Base-by-base conservation (phyloP, 1,140 invertebrate species). In the Copidosoma floridanum region DNA sequence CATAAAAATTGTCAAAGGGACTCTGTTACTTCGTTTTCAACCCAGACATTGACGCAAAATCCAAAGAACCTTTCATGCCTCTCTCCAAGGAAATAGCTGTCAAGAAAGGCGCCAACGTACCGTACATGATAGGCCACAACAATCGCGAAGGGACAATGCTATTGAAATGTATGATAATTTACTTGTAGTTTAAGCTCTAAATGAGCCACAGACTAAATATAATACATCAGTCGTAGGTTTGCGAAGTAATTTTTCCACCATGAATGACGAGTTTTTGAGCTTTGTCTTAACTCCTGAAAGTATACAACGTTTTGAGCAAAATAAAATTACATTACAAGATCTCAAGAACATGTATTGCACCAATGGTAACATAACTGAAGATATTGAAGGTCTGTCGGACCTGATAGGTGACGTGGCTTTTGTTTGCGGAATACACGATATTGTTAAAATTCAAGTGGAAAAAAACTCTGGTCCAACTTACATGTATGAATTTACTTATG, bases 71-170 rank as follows among this genome's bases (percentile, higher is more conserved):
- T 38, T 57, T 57, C 20, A 8, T 62, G n/a, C 24, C 52, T 12
- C 10, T 29, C 2, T 20, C 37, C 8, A 3, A 38, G 16, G 16
- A 44, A 10, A n/a, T 41, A 16, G 37, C 47, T n/a, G 37, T 16
- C 10, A 20, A 51, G 26, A 18, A 32, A 32, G 46, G 32, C 23
- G 53, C 40, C 12, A 18, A 57, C 14, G 53, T 62, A 16, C 60
- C 60, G 3, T 55, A 54, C 14, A 18, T 62, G 2, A 11, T 62
- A 26, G 60, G 60, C 8, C 40, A 57, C 20, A 62, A 14, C 16
- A 18, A 57, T 23, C 52, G 27, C 21, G 60, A 62, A 37, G 60
- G 53, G 35, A 46, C 43, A 2, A n/a, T n/a, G n/a, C n/a, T n/a
- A n/a, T n/a, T n/a, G n/a, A n/a, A n/a, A n/a, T n/a, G n/a, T n/a